phyloP scores from a whole-genome alignment of 2,797 vertebrate species.

The Crax fasciolata region DNA sequence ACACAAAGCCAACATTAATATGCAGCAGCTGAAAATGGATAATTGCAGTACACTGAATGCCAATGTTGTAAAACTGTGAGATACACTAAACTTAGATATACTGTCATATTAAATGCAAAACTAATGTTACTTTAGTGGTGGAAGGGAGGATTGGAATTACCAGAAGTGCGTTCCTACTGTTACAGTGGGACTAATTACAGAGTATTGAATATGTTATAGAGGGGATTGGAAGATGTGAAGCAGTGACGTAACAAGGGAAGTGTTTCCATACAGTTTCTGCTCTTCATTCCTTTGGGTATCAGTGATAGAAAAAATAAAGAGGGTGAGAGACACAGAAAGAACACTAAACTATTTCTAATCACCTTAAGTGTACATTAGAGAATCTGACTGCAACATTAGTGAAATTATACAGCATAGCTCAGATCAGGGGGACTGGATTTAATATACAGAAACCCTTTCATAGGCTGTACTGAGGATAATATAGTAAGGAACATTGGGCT shows the following conservation, averaged over 20 bases:
- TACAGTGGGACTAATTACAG: conserved; percentile 52
- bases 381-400: conserved; percentile 58
- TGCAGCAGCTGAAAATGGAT: conserved; percentile 59
- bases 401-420: conserved; percentile 61
- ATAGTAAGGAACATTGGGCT: conserved; percentile 51
- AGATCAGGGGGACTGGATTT: conserved; percentile 41
- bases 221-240: conserved; percentile 35
- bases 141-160: conserved; percentile 29
- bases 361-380: conserved; percentile 58
- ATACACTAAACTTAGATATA: conserved; percentile 57
- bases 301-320: conserved; percentile 44
- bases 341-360: conserved; percentile 70
- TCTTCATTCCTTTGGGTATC: conserved; percentile 11
- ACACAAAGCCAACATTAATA: conserved; percentile 71
- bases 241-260: conserved; percentile 42
- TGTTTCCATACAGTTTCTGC: conserved; percentile 37
- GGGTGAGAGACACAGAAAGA: conserved; percentile 57
- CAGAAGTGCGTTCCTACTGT: conserved; percentile 19
- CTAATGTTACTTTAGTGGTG: conserved; percentile 58
- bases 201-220: conserved; percentile 22
- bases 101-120: conserved; percentile 72
- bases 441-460: conserved; percentile 61
- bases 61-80: conserved; percentile 50
- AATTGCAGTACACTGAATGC: conserved; percentile 50
- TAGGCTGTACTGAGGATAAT: conserved; percentile 44